Conservation (phyloP, 1,140 invertebrate species). For the Caenorhabditis inopinata region DNA sequence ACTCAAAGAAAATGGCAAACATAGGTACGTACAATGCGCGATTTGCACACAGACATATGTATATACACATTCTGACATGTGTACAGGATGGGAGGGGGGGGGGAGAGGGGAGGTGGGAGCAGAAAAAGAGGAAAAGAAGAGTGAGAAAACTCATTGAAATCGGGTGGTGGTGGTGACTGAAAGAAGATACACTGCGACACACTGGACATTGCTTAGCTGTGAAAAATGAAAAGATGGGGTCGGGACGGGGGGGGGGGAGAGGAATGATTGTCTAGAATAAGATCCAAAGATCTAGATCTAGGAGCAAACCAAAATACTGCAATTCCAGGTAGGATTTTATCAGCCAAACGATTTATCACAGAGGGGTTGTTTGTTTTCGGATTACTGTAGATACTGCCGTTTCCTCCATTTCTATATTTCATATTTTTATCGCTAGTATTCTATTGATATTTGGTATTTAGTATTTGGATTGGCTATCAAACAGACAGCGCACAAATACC, state of each 20-base stretch:
- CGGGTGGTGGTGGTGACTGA: background rate
- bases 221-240: background rate
- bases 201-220: too few relatives aligned
- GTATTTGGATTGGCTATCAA: background rate
- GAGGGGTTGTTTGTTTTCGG: background rate
- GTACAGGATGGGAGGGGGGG: constrained; percentile 32
- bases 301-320: too few relatives aligned
- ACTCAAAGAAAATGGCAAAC: background rate
- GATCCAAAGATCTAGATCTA: too few relatives aligned
- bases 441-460: background rate
- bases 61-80: constrained; percentile 20
- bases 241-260: too few relatives aligned
- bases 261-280: too few relatives aligned
- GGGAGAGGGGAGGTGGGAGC: background rate
- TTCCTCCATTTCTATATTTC: too few relatives aligned
- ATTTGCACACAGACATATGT: background rate
- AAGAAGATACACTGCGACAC: background rate
- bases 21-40: background rate
- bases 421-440: too few relatives aligned
- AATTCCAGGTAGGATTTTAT: too few relatives aligned
- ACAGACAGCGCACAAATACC: background rate
- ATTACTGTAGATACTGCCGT: background rate
- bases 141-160: background rate
- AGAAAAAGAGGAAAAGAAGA: background rate
- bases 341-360: too few relatives aligned